Percentiles rank a stretch among this genome's conserved stretches.
phyloP scores from a whole-genome alignment of 2,113 vertebrate species.

The Indicator maculatus region DNA sequence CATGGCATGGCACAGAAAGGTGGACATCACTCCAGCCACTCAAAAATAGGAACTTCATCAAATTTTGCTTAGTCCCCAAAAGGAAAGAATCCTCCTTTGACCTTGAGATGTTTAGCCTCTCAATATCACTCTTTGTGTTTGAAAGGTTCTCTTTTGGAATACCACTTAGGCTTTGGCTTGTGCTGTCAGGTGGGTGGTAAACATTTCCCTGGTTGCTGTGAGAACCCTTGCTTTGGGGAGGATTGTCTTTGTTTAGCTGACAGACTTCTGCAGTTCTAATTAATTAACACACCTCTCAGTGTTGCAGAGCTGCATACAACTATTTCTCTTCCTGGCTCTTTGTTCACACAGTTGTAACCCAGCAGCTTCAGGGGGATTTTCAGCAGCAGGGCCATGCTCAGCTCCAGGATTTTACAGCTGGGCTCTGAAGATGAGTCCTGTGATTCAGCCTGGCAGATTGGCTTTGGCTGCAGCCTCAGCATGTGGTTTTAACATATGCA shows the following conservation, averaged over 20 bases:
- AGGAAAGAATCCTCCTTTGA: neutral
- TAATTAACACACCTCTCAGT: neutral
- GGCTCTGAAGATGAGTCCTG: neutral
- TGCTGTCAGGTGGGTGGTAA: neutral
- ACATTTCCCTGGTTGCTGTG: neutral
- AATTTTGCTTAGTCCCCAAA: neutral
- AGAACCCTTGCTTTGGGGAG: neutral
- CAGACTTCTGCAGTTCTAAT: neutral
- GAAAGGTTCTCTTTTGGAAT: neutral
- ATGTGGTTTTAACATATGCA: slow-evolving; percentile 25
- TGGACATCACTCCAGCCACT: neutral
- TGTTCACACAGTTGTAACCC: neutral
- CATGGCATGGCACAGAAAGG: neutral
- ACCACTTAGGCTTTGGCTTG: neutral
- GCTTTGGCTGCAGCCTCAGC: neutral
- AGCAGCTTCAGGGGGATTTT: neutral
- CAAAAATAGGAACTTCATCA: neutral
- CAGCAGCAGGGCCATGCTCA: neutral
- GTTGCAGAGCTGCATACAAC: neutral
- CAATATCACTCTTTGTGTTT: neutral
- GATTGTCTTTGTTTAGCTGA: neutral
- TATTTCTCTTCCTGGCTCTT: neutral
- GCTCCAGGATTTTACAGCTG: neutral
- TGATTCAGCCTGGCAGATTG: slow-evolving; percentile 38
- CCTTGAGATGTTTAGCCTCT: neutral